A percentile compares a stretch with the other conserved stretches of the same genome.
These are phyloP conservation scores for Rhinogobius similis DNA, from an alignment of 2,113 vertebrate species.

Conservation along the genomic window DNA sequence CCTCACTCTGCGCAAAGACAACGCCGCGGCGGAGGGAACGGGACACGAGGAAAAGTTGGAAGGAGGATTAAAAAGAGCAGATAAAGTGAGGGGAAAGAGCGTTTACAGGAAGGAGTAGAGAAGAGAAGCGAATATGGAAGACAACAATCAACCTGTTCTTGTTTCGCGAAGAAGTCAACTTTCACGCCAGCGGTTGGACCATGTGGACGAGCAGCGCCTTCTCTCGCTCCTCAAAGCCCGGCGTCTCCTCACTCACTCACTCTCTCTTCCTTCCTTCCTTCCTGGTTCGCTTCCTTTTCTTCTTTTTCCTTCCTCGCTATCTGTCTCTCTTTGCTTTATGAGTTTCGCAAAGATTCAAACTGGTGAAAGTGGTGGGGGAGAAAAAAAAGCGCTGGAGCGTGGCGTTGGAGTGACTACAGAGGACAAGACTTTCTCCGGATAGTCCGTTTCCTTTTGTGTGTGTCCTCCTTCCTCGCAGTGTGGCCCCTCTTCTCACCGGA, in stretches of 20 bases:
- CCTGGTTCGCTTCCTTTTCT: neutral
- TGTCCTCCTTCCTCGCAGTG: constrained; percentile 73
- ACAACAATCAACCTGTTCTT: constrained; percentile 82
- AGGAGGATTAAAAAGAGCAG: constrained; percentile 9
- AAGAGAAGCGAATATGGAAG: too few relatives aligned
- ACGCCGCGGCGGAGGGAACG: neutral
- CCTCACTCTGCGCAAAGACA: neutral
- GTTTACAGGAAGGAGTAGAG: constrained; percentile 30
- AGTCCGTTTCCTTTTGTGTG: constrained; percentile 74
- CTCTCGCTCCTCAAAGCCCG: constrained; percentile 77
- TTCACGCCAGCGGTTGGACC: constrained; percentile 83
- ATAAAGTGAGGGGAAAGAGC: neutral
- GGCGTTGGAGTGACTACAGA: constrained; percentile 34
- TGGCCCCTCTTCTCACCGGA: constrained; percentile 72
- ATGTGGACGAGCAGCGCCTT: constrained; percentile 78
- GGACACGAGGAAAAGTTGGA: constrained; percentile 12
- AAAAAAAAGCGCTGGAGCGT: too few relatives aligned
- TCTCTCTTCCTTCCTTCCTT: neutral
- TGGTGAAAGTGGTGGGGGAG: constrained; percentile 40
- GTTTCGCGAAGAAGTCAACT: constrained; percentile 82
- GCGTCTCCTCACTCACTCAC: constrained; percentile 74
- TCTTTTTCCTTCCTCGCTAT: neutral
- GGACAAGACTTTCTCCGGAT: constrained; percentile 71
- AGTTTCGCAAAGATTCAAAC: constrained; percentile 12
- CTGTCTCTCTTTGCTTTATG: neutral